phyloP scores from a whole-genome alignment of 2,888 invertebrate species.

The Tinea pellionella region DNA sequence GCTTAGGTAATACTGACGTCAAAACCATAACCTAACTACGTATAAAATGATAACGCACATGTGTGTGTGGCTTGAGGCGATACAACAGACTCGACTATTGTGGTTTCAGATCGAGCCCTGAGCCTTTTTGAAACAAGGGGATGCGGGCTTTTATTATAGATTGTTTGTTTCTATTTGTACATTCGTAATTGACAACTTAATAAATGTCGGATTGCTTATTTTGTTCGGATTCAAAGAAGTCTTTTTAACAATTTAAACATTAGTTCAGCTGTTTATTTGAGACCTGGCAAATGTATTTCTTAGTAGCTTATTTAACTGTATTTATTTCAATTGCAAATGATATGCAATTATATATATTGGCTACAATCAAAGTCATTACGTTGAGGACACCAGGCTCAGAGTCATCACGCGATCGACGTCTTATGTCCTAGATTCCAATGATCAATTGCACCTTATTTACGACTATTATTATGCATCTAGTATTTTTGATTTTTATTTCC shows the following conservation, averaged over 20 bases:
- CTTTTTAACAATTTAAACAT: too few species aligned
- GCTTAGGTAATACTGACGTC: background rate
- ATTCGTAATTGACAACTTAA: constrained; percentile 36
- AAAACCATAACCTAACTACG: constrained; percentile 20
- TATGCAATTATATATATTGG: constrained; percentile 6
- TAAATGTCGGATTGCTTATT: constrained; percentile 21
- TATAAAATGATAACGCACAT: background rate
- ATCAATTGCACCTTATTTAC: background rate
- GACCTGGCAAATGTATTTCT: background rate
- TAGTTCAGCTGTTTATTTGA: too few species aligned
- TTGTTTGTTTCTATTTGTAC: constrained; percentile 29
- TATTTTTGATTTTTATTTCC: too few species aligned
- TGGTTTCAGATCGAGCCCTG: background rate
- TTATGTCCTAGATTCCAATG: constrained; percentile 30
- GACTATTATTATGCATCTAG: background rate
- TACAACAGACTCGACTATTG: constrained; percentile 3
- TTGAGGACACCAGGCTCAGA: constrained; percentile 28
- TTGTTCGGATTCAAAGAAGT: too few species aligned
- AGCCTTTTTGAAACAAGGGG: constrained; percentile 41
- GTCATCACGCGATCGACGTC: constrained; percentile 35
- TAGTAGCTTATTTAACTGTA: background rate
- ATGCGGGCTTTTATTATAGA: constrained; percentile 41
- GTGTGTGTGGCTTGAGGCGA: background rate
- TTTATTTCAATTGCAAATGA: constrained; percentile 4
- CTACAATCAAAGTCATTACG: constrained; percentile 15